Conservation (phyloP, 1,140 invertebrate species). For the Bombus ignitus region DNA sequence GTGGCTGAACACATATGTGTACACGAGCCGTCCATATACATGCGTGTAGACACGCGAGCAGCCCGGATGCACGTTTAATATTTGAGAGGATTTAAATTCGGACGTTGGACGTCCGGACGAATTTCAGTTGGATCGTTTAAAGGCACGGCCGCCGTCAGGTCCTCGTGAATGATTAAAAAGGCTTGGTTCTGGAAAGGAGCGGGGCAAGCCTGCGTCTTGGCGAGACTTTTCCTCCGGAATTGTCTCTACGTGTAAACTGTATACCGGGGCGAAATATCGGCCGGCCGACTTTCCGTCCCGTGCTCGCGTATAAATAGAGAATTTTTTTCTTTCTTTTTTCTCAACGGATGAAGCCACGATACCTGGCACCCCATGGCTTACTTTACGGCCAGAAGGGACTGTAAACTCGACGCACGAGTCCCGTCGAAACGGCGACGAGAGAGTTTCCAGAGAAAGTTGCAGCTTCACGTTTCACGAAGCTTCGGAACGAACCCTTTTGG, state of each 20-base stretch:
- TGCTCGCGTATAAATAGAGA: constrained; percentile 73
- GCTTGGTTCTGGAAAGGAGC: constrained; percentile 64
- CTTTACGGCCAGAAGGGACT: constrained; percentile 28
- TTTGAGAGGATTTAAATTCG: constrained; percentile 82
- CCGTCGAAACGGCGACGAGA: background rate
- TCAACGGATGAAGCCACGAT: constrained; percentile 25
- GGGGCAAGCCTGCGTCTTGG: constrained; percentile 52
- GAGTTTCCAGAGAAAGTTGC: background rate
- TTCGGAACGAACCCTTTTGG: background rate
- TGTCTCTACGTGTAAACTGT: constrained; percentile 76
- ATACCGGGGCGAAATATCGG: constrained; percentile 69
- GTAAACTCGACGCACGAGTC: constrained; percentile 27
- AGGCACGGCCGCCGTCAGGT: constrained; percentile 75
- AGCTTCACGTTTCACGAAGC: constrained; percentile 13
- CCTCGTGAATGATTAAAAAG: constrained; percentile 79
- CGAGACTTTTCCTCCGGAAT: constrained; percentile 72
- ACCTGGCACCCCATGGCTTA: background rate
- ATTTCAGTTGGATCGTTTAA: constrained; percentile 80
- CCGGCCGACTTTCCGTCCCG: constrained; percentile 35
- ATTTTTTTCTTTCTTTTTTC: constrained; percentile 32
- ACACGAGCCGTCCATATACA: background rate
- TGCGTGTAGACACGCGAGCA: constrained; percentile 38
- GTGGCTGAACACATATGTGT: background rate
- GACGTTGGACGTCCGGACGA: constrained; percentile 78
- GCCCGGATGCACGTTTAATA: constrained; percentile 77